A percentile compares a stretch with the other conserved stretches of the same genome.
These are phyloP conservation scores for Drosophila tsacasi DNA, from an alignment of 1,140 invertebrate genomes.

Conservation along the genomic window DNA sequence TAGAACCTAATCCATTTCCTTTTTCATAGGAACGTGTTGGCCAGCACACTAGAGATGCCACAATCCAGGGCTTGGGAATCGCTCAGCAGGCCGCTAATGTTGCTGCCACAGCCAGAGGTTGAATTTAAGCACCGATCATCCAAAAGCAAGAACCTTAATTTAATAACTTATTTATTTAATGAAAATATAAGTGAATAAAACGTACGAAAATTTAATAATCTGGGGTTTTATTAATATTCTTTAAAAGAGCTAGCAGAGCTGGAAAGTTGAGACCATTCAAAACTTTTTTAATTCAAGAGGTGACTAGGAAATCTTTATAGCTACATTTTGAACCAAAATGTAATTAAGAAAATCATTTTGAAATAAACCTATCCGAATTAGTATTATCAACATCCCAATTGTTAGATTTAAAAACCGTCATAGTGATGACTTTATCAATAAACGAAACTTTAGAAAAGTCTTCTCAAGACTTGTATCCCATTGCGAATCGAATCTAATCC, in stretches of 20 bases:
- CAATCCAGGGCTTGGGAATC: conserved; percentile 63
- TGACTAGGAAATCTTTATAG: neutral
- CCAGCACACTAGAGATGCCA: conserved; percentile 71
- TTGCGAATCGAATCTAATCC: too few relatives aligned
- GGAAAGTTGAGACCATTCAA: too few relatives aligned
- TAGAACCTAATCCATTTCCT: too few relatives aligned
- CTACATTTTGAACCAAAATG: neutral
- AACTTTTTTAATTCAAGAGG: neutral
- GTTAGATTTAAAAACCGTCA: too few relatives aligned
- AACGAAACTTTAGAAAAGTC: too few relatives aligned
- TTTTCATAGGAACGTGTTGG: conserved; percentile 59
- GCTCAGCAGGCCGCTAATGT: conserved; percentile 76
- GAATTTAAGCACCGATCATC: neutral
- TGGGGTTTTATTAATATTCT: neutral
- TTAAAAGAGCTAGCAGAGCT: neutral
- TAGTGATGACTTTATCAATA: too few relatives aligned
- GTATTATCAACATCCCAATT: too few relatives aligned
- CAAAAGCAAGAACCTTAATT: neutral
- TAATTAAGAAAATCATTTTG: neutral
- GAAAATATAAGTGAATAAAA: conserved; percentile 1
- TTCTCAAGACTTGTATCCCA: too few relatives aligned
- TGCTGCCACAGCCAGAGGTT: conserved; percentile 64
- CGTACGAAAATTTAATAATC: neutral
- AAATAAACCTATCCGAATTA: too few relatives aligned
- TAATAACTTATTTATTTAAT: conserved; percentile 13